Percentiles rank a stretch among this genome's conserved stretches.
Evolutionary conservation across 2,113 vertebrate genomes (phyloP).

Genomic region (Telmatochromis brachygnathus): DNA sequence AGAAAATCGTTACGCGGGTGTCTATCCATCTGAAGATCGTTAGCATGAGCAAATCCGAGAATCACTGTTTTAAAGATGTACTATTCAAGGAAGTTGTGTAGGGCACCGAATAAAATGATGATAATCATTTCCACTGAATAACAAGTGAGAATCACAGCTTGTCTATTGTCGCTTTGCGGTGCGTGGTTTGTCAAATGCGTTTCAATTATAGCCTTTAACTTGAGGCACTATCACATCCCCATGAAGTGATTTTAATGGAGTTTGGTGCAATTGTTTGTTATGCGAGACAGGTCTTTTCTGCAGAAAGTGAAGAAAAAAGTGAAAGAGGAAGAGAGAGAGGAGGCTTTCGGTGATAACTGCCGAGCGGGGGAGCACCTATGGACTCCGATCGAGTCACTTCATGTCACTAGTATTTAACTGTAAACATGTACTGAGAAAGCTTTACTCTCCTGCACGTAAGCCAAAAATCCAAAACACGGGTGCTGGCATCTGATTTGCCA

Average conservation of each 20-base stretch:
- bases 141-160: conserved; percentile 57
- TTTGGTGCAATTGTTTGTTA: conserved; percentile 65
- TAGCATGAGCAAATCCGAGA: conserved; percentile 36
- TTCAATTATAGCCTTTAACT: conserved; percentile 68
- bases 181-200: conserved; percentile 63
- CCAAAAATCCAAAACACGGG: conserved; percentile 5
- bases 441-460: not conserved
- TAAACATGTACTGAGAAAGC: conserved; percentile 1
- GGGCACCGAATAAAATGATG: conserved; percentile 39
- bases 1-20: conserved; percentile 11
- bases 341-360: conserved; percentile 24
- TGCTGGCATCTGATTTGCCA: not conserved
- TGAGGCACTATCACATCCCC: conserved; percentile 57
- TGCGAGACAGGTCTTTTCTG: conserved; percentile 55
- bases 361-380: conserved; percentile 18
- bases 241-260: conserved; percentile 67
- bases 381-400: conserved; percentile 15
- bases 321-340: not conserved
- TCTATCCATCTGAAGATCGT: conserved; percentile 44
- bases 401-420: conserved; percentile 31
- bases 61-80: conserved; percentile 26
- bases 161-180: conserved; percentile 58
- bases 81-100: conserved; percentile 22
- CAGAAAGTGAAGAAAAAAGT: not conserved
- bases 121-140: conserved; percentile 60